These are phyloP conservation scores for Agrochola litura DNA, from an alignment of 2,888 invertebrate genomes.

Conservation along the genomic window DNA sequence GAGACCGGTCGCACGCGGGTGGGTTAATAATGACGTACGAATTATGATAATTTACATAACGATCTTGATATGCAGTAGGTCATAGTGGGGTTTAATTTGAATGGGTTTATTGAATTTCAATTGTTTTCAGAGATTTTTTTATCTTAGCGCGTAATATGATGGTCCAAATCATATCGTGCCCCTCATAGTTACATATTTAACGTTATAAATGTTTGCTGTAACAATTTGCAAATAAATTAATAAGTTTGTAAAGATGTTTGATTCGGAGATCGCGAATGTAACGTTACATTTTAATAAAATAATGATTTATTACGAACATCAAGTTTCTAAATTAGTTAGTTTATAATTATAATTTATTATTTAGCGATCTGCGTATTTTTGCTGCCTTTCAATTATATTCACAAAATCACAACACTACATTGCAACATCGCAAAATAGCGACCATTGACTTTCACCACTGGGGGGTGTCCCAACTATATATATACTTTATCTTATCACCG, in stretches of 20 bases:
- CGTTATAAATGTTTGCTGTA: background rate
- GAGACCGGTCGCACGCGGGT: constrained; percentile 55
- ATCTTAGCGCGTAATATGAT: background rate
- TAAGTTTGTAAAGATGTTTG: background rate
- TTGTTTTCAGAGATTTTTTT: no score
- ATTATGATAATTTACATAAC: constrained; percentile 50
- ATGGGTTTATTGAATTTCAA: constrained; percentile 15
- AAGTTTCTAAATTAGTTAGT: no score
- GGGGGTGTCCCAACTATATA: constrained; percentile 33
- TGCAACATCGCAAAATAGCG: background rate
- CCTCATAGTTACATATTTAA: no score
- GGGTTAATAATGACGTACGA: constrained; percentile 61
- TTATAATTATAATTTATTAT: no score
- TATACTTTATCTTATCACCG: constrained; percentile 65
- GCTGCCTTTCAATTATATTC: no score
- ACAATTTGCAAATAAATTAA: background rate
- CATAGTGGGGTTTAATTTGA: constrained; percentile 3
- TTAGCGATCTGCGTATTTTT: no score
- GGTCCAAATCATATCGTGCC: no score
- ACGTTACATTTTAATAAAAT: no score
- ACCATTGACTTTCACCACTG: background rate
- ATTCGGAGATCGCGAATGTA: background rate
- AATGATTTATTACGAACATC: no score
- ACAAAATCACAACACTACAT: no score
- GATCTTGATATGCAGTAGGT: constrained; percentile 13